phyloP scores from a whole-genome alignment of 2,888 invertebrate species.

The Coremacera marginata region DNA sequence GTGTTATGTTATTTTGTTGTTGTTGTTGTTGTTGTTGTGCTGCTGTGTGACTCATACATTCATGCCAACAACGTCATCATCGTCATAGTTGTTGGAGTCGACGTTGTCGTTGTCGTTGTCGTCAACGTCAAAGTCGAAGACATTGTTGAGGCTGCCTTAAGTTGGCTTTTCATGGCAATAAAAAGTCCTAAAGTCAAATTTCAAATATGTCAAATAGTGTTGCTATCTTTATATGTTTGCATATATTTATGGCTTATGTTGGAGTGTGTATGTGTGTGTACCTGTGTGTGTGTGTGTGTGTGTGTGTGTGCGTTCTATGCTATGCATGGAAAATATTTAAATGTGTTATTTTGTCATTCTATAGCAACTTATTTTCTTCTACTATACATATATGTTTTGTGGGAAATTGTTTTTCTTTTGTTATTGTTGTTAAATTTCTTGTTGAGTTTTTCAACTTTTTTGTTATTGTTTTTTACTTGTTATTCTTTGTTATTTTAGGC shows the following conservation, averaged over 20 bases:
- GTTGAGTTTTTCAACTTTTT: no score
- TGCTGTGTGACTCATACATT: background rate
- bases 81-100: background rate
- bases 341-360: no score
- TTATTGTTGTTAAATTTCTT: background rate
- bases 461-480: no score
- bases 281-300: background rate
- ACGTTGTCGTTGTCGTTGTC: background rate
- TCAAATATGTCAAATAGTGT: slow-evolving; percentile 38
- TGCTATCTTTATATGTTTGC: slow-evolving; percentile 25
- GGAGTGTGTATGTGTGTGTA: background rate
- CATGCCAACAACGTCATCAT: background rate
- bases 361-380: background rate
- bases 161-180: slow-evolving; percentile 4
- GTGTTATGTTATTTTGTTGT: background rate
- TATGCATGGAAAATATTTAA: no score
- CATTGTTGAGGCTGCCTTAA: background rate
- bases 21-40: background rate
- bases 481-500: no score
- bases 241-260: background rate
- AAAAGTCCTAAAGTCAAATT: slow-evolving; percentile 37
- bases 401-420: background rate
- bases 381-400: background rate
- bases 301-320: no score
- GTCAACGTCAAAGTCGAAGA: background rate